Conservation (phyloP, 2,797 vertebrate species). For the Discoglossus pictus region DNA sequence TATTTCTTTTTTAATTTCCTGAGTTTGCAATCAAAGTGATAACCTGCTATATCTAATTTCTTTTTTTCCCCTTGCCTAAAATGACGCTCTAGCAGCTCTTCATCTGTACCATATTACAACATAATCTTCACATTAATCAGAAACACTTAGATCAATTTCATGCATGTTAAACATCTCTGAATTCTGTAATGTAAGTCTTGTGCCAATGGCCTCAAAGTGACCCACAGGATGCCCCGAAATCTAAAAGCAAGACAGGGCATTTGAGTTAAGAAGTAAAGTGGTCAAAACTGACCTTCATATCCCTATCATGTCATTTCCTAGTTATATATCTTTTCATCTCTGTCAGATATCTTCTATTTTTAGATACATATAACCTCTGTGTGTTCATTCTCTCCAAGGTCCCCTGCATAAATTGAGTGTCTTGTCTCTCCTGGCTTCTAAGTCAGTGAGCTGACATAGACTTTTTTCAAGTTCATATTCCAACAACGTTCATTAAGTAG, state of each 20-base stretch:
- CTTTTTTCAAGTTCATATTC: slow-evolving; percentile 50
- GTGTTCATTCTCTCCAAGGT: slow-evolving; percentile 49
- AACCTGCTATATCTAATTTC: too few species aligned
- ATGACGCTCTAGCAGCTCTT: too few species aligned
- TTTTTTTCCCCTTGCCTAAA: too few species aligned
- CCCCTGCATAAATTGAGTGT: slow-evolving; percentile 48
- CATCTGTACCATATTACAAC: too few species aligned
- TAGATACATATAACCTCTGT: slow-evolving; percentile 45
- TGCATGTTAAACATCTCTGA: too few species aligned
- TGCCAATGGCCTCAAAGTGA: too few species aligned
- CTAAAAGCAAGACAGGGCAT: neutral
- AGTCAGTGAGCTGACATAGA: slow-evolving; percentile 41
- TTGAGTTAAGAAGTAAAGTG: slow-evolving; percentile 28
- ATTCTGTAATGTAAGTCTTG: too few species aligned
- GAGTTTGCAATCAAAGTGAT: too few species aligned
- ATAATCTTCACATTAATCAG: too few species aligned
- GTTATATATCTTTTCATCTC: slow-evolving; percentile 51
- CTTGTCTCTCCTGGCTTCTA: slow-evolving; percentile 45
- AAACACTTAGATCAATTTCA: too few species aligned
- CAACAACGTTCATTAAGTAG: slow-evolving; percentile 48
- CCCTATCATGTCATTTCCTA: slow-evolving; percentile 39
- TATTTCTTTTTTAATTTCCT: too few species aligned
- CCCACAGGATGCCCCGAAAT: too few species aligned
- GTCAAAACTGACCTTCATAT: slow-evolving; percentile 44
- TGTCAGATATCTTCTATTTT: slow-evolving; percentile 48